Conservation (phyloP, 2,113 vertebrate genomes). For the Pterocles orientalis region DNA sequence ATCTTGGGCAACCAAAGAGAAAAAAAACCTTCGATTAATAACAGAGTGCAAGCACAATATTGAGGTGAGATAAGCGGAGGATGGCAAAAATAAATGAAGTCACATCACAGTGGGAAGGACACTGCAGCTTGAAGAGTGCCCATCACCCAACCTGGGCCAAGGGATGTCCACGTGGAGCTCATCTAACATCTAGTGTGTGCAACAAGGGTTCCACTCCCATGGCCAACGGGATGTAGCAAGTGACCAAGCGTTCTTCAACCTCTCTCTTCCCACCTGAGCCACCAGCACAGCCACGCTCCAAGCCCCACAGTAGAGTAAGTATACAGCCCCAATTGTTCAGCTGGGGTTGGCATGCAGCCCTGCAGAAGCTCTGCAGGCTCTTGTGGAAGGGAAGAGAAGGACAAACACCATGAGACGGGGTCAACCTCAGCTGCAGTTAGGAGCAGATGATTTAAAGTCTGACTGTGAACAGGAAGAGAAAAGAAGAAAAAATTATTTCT, state of each 20-base stretch:
- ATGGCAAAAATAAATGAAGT: not conserved
- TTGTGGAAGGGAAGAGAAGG: not conserved
- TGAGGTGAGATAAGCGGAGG: not conserved
- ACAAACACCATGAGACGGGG: not conserved
- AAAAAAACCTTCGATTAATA: not conserved
- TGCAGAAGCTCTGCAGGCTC: not conserved
- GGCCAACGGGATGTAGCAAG: accelerated
- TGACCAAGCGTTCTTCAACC: not conserved
- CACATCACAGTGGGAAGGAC: not conserved
- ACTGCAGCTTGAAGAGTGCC: not conserved
- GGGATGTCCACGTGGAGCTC: not conserved
- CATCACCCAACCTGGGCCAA: not conserved
- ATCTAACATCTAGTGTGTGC: not conserved
- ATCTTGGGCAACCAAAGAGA: not conserved
- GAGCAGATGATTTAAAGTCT: not conserved
- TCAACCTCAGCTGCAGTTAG: not conserved
- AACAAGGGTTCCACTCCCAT: not conserved
- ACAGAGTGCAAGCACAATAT: not conserved
- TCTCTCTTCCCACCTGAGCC: not conserved
- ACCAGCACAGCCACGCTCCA: accelerated
- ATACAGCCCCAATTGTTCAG: not conserved
- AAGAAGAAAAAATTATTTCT: not conserved
- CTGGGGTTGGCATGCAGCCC: not conserved
- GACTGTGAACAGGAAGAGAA: not conserved
- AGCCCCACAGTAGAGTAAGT: accelerated